Evolutionary conservation across 1,140 invertebrate genomes (phyloP).

Genomic region (Drosophila nebulosa): DNA sequence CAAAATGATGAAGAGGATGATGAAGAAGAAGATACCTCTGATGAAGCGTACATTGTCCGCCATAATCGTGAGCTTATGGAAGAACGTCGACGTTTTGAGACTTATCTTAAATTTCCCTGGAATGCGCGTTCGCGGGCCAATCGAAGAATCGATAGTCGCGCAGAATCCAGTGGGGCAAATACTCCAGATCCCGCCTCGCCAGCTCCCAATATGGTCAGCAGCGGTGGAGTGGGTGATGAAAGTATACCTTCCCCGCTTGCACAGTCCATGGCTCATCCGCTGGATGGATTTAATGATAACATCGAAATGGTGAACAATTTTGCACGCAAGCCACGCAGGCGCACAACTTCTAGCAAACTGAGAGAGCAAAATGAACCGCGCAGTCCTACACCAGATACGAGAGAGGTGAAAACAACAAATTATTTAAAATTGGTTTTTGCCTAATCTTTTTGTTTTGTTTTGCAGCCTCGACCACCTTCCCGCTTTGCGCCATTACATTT

Average conservation of each 20-base stretch:
- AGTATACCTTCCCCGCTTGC: slow-evolving; percentile 84
- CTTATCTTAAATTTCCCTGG: slow-evolving; percentile 86
- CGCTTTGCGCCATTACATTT: slow-evolving; percentile 50
- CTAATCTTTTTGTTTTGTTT: slow-evolving; percentile 10
- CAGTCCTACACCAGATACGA: slow-evolving; percentile 75
- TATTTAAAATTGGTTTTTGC: background rate
- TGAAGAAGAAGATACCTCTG: slow-evolving; percentile 84
- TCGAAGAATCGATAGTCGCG: slow-evolving; percentile 85
- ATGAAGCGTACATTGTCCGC: slow-evolving; percentile 85
- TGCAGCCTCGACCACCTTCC: slow-evolving; percentile 25
- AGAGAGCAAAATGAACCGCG: slow-evolving; percentile 77
- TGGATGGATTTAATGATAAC: slow-evolving; percentile 65
- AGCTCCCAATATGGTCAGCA: slow-evolving; percentile 41
- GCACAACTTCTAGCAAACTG: slow-evolving; percentile 76
- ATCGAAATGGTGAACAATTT: slow-evolving; percentile 15
- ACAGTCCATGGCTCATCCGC: slow-evolving; percentile 71
- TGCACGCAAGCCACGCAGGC: slow-evolving; percentile 74
- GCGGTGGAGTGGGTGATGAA: slow-evolving; percentile 55
- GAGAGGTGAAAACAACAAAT: slow-evolving; percentile 71
- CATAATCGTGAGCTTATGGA: slow-evolving; percentile 89
- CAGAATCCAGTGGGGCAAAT: slow-evolving; percentile 87
- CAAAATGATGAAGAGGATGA: slow-evolving; percentile 4
- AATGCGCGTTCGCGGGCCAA: slow-evolving; percentile 83
- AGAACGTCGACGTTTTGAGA: slow-evolving; percentile 90
- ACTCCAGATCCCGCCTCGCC: slow-evolving; percentile 85